phyloP scores from a whole-genome alignment of 1,140 invertebrate species.

The Calliopsis andreniformis region DNA sequence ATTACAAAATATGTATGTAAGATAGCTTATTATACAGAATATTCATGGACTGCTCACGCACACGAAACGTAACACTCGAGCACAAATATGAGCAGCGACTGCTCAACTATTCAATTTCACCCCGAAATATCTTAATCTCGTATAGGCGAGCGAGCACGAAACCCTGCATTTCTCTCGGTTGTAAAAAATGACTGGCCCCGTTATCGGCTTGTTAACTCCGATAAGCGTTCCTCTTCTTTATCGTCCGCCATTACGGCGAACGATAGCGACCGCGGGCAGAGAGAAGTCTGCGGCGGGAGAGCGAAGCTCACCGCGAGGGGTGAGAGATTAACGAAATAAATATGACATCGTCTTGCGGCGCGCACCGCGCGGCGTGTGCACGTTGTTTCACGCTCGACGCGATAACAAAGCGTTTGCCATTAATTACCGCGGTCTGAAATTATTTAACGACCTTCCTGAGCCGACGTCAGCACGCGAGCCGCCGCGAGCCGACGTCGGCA shows the following conservation, averaged over 20 bases:
- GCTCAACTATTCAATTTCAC: conserved; percentile 40
- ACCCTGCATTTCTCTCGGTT: conserved; percentile 21
- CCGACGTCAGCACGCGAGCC: conserved; percentile 19
- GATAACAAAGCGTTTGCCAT: conserved; percentile 51
- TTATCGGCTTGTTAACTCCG: conserved; percentile 34
- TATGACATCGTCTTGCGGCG: conserved; percentile 43
- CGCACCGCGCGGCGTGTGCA: not conserved
- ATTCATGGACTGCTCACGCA: too few relatives aligned
- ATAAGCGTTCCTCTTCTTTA: conserved; percentile 38
- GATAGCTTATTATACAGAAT: too few relatives aligned
- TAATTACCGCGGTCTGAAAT: conserved; percentile 48
- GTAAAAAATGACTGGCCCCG: conserved; percentile 34
- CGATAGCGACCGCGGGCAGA: conserved; percentile 20
- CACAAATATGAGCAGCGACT: not conserved
- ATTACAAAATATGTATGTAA: too few relatives aligned
- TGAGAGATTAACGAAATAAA: conserved; percentile 53
- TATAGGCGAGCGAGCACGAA: conserved; percentile 13
- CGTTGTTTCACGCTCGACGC: conserved; percentile 45
- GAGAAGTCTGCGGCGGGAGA: not conserved
- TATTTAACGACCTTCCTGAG: conserved; percentile 43
- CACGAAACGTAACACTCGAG: not conserved
- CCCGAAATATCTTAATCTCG: conserved; percentile 22
- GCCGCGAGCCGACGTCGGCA: conserved; percentile 23
- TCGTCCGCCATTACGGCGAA: conserved; percentile 32
- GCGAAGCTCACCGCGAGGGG: conserved; percentile 17